Conservation (phyloP, 1,140 invertebrate genomes). For the Dreissena rostriformis region DNA sequence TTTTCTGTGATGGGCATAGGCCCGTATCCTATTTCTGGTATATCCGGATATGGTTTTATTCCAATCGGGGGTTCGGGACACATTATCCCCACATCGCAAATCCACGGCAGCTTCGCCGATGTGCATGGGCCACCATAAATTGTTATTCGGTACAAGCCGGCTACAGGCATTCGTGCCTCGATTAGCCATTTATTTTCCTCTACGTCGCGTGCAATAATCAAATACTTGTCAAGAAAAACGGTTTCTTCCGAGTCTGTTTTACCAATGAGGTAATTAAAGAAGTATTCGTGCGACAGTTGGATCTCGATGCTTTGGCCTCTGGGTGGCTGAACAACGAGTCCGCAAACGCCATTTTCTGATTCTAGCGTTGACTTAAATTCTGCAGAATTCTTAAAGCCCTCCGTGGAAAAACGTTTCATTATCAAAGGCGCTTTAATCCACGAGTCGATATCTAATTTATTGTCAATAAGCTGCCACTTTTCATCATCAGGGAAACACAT, state of each 20-base stretch:
- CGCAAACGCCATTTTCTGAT: constrained; percentile 36
- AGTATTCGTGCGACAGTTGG: constrained; percentile 53
- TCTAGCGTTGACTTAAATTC: constrained; percentile 40
- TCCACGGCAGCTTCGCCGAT: constrained; percentile 15
- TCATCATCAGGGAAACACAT: constrained; percentile 35
- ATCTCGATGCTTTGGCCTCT: neutral
- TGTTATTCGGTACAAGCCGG: constrained; percentile 45
- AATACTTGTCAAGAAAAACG: constrained; percentile 21
- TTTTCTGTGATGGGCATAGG: constrained; percentile 44
- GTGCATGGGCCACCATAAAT: constrained; percentile 28
- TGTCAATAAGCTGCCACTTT: constrained; percentile 29
- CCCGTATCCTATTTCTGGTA: constrained; percentile 42
- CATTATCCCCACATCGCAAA: constrained; percentile 41
- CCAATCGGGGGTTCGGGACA: constrained; percentile 18
- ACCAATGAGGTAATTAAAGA: constrained; percentile 24
- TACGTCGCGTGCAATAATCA: constrained; percentile 36
- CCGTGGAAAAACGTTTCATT: constrained; percentile 29
- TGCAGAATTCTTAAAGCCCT: constrained; percentile 25
- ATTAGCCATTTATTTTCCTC: constrained; percentile 20
- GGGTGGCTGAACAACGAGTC: constrained; percentile 12
- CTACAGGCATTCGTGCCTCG: constrained; percentile 39
- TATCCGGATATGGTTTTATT: constrained; percentile 41
- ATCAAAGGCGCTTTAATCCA: constrained; percentile 23
- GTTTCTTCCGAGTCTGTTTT: constrained; percentile 1
- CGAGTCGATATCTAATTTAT: constrained; percentile 1